Base-by-base conservation (phyloP, 2,113 vertebrate species). In the Xenopus tropicalis region DNA sequence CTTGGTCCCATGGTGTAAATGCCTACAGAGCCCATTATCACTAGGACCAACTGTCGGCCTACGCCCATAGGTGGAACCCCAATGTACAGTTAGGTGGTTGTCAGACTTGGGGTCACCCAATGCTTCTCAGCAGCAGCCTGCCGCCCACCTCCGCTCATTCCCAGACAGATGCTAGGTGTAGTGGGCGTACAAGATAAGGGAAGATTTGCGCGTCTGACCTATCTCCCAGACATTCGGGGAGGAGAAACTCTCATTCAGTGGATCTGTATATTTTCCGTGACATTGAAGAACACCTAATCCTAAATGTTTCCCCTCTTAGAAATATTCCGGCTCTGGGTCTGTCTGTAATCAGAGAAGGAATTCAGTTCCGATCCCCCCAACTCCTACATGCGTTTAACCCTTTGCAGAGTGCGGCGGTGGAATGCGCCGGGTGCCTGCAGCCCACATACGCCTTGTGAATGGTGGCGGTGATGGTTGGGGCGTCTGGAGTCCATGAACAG, bases 311-410 rank as follows among this genome's bases (percentile, higher is more conserved):
- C 63, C 24, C 52, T 70, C 44, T 25, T 37, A 48, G 57, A 81
- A 64, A 71, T 67, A 81, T 69, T 79, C 77, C 25, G 19, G 57
- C 68, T 69, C 58, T 58, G 51, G 42, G 70, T 69, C 78, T 81
- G 74, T 76, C 58, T 73, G 66, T 66, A 78, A 81, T 79, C 74
- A 78, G 68, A 44, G 17, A 67, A 79, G 64, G 78, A 72, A 79
- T 79, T 79, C 37, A 44, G 62, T 63, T 77, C 78, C 68, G 77
- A 79, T 74, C 64, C 74, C 58, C 29, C 19, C 14, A 65, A 58
- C 23, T 61, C 20, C 12, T 43, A 24, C 20, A 20, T 46, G 66
- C 57, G 57, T 71, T 81, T 81, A 81, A 79, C 80, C 42, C 42
- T 66, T 77, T 67, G 46, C 29, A 24, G 52, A 16, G 46, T 3